These are phyloP conservation scores for Zhuqinia jingwanae DNA, from an alignment of 2,888 invertebrate genomes.

Conservation along the genomic window DNA sequence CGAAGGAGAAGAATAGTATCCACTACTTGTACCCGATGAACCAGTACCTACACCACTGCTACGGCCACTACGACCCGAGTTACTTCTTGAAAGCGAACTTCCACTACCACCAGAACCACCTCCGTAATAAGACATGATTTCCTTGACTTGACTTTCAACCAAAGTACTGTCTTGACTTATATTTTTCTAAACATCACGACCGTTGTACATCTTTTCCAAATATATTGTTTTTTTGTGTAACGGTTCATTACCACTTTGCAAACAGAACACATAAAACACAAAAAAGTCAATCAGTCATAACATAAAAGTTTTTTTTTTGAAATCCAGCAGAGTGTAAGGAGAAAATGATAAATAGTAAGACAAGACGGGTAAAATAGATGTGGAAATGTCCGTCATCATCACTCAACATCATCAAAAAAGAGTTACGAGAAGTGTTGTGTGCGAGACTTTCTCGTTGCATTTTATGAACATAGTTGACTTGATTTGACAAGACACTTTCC, in stretches of 20 bases:
- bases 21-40: slow-evolving; percentile 37
- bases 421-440: no score
- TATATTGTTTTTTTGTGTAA: no score
- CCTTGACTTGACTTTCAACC: not conserved
- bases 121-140: slow-evolving; percentile 54
- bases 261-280: not conserved
- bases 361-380: not conserved
- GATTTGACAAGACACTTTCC: slow-evolving; percentile 23
- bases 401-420: not conserved
- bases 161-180: no score
- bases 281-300: slow-evolving; percentile 24
- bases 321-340: not conserved
- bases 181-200: no score
- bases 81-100: slow-evolving; percentile 41
- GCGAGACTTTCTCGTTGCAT: no score
- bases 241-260: not conserved
- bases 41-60: slow-evolving; percentile 7
- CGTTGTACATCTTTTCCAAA: not conserved
- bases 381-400: slow-evolving; percentile 47
- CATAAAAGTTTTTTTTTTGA: not conserved
- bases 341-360: not conserved
- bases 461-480: not conserved
- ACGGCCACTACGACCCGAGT: slow-evolving; percentile 55
- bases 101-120: slow-evolving; percentile 41
- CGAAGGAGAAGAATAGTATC: slow-evolving; percentile 49